phyloP scores from a whole-genome alignment of 2,113 vertebrate genomes.

The Nothobranchius kuhntae region DNA sequence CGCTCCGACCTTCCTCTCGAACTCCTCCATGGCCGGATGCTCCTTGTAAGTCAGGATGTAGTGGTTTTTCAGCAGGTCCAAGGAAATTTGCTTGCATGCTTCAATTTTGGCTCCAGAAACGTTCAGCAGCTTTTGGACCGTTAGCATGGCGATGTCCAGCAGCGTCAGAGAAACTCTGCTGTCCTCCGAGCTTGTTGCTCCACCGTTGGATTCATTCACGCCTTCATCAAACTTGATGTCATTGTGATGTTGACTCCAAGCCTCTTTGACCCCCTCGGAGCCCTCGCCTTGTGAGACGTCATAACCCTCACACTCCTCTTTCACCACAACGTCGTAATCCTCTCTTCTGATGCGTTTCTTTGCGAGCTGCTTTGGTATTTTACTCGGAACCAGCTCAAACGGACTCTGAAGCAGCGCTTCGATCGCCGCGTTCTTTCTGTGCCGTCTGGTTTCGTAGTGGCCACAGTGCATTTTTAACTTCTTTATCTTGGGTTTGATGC shows the following conservation, averaged over 20 bases:
- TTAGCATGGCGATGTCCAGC: slow-evolving; percentile 75
- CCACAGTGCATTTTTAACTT: slow-evolving; percentile 60
- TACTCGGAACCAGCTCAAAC: slow-evolving; percentile 66
- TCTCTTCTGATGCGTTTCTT: slow-evolving; percentile 63
- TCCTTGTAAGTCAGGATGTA: slow-evolving; percentile 71
- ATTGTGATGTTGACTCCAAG: slow-evolving; percentile 1
- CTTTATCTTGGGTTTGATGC: slow-evolving; percentile 64
- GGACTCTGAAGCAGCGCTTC: slow-evolving; percentile 77
- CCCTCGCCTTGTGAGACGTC: slow-evolving; percentile 35
- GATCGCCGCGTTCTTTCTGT: slow-evolving; percentile 65
- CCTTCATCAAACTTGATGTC: slow-evolving; percentile 4
- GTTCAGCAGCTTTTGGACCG: slow-evolving; percentile 70
- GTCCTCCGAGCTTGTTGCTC: slow-evolving; percentile 1
- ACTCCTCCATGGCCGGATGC: slow-evolving; percentile 61
- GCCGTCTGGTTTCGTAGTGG: slow-evolving; percentile 70
- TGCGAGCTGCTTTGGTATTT: slow-evolving; percentile 1
- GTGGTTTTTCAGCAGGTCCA: slow-evolving; percentile 76
- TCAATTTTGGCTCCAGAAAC: slow-evolving; percentile 58
- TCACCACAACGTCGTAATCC: slow-evolving; percentile 34
- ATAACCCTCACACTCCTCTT: slow-evolving; percentile 49
- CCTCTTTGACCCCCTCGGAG: neutral
- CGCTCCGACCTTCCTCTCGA: slow-evolving; percentile 59
- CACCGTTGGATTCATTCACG: neutral
- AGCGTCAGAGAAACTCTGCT: slow-evolving; percentile 60
- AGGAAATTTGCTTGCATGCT: slow-evolving; percentile 56